Conservation (phyloP, 2,113 vertebrate genomes). For the Entelurus aequoreus region DNA sequence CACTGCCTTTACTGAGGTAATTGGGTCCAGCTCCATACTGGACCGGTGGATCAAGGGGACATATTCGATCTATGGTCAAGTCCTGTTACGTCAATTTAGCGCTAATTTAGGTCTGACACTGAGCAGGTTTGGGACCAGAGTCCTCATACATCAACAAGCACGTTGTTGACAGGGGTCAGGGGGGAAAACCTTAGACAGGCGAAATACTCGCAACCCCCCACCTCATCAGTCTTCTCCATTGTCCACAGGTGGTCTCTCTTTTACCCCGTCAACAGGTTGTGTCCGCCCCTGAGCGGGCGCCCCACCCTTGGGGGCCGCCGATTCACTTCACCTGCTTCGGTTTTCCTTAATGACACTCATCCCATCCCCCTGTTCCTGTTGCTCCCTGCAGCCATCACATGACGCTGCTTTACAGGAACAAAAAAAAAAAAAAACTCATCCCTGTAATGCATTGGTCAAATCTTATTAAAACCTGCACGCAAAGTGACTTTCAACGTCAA, state of each 20-base stretch:
- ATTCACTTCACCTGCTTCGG: slow-evolving; percentile 26
- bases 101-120: too few species aligned
- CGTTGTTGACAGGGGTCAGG: too few species aligned
- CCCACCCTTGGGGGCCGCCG: slow-evolving; percentile 31
- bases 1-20: too few species aligned
- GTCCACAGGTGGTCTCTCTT: slow-evolving; percentile 2
- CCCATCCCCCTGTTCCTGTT: slow-evolving; percentile 43
- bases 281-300: slow-evolving; percentile 5
- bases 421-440: slow-evolving; percentile 64
- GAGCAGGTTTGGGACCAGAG: too few species aligned
- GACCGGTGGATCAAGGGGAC: too few species aligned
- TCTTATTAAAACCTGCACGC: slow-evolving; percentile 65
- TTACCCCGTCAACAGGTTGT: slow-evolving; percentile 19
- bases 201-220: too few species aligned
- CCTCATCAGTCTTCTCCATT: background rate
- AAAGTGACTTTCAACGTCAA: slow-evolving; percentile 71
- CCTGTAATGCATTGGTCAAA: slow-evolving; percentile 68
- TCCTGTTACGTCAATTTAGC: too few species aligned
- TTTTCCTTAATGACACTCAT: slow-evolving; percentile 52
- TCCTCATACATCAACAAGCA: too few species aligned
- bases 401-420: slow-evolving; percentile 41
- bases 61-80: too few species aligned
- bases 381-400: slow-evolving; percentile 23
- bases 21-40: too few species aligned
- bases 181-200: too few species aligned